Evolutionary conservation across 2,797 vertebrate genomes (phyloP), one percentile per base, ranked within the genome.

Genomic region (Streptopelia turtur): DNA sequence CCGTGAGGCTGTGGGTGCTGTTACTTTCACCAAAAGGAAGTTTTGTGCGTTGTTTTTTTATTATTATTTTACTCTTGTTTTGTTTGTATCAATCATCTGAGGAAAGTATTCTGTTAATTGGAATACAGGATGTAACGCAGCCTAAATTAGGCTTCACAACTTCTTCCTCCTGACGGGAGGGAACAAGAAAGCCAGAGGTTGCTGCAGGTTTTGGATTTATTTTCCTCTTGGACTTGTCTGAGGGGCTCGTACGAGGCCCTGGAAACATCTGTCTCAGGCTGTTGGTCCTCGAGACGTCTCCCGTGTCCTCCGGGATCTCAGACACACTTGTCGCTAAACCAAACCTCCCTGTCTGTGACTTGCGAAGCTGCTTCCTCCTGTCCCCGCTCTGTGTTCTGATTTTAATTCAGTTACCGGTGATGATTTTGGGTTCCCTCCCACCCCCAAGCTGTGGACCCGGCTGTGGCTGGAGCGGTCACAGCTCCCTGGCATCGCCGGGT

Each of bases 11-110:
- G 86, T 88, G 41, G 87, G 11, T 75, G 90, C 45, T 35, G 65
- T 83, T 52, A 24, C 65, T 95, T 94, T 92, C 60, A 80, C 95
- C 78, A 69, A 47, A 94, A 96, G 87, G 78, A 96, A 88, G 64
- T 66, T 94, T 50, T 92, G 78, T 70, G 66, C 60, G 35, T 45
- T 61, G 50, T 39, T 37, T 22, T 45, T 49, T 45, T 81, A 80
- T 61, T 22, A 13, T 78, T 83, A 11, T 76, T 90, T 77, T 22
- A 43, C 0, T 0, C 21, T 83, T 41, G 27, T 65, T 96, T 89
- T 59, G 55, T 83, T 91, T 72, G 72, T 52, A 57, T 94, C 71
- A 89, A 77, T 93, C 57, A 6, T 63, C 70, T 4, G 43, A 94
- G 63, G 81, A 45, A 68, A 71, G 66, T 50, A 43, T 83, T 96